Evolutionary conservation across 2,888 invertebrate genomes (phyloP).

Genomic region (Odontomyia ornata): DNA sequence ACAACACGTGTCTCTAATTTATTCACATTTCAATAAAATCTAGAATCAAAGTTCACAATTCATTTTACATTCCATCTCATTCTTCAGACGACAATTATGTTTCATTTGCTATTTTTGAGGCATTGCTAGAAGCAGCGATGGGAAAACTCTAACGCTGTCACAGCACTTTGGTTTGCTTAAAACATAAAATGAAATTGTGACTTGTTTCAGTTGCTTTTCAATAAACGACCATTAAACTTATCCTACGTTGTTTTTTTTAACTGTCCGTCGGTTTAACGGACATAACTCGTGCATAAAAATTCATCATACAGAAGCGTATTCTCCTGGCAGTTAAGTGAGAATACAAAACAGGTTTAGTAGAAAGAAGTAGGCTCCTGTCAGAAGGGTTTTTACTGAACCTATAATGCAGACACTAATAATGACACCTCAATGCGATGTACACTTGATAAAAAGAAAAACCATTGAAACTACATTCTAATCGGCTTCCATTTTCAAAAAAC

Average conservation of each 20-base stretch:
- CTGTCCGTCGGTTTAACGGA: neutral
- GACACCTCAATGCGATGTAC: no score
- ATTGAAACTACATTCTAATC: no score
- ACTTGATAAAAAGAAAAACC: no score
- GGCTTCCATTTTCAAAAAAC: no score
- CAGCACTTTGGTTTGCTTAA: neutral
- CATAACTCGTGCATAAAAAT: neutral
- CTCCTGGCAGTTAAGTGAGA: neutral
- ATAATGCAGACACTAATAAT: no score
- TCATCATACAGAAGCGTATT: neutral
- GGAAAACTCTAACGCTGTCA: neutral
- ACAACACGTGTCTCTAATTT: neutral
- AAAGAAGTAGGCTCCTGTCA: no score
- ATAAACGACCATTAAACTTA: neutral
- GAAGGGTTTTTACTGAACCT: no score
- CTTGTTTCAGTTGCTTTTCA: neutral
- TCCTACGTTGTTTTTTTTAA: neutral
- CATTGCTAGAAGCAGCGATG: slow-evolving; percentile 6
- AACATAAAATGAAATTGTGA: neutral
- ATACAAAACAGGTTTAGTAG: neutral
- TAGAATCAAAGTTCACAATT: neutral
- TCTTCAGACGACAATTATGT: neutral
- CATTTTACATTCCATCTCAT: neutral
- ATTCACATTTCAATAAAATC: no score
- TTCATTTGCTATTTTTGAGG: neutral